These are phyloP conservation scores for Gila robusta DNA, from an alignment of 2,797 vertebrate genomes.

Conservation along the genomic window DNA sequence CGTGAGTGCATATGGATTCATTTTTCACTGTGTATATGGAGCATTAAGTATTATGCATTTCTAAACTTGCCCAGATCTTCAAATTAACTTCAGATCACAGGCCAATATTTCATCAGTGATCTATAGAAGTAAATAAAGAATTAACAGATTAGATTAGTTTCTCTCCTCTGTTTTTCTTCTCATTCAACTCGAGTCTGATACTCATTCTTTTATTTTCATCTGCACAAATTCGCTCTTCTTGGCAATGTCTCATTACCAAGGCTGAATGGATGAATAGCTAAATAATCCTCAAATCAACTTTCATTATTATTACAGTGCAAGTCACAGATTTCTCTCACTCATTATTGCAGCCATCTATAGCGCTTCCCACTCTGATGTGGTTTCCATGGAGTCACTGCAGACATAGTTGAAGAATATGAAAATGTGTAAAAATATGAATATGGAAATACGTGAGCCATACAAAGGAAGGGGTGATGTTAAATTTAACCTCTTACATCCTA, in stretches of 20 bases:
- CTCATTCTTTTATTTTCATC: conserved; percentile 5
- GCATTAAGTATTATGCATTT: neutral
- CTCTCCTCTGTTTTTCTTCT: neutral
- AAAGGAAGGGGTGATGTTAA: neutral
- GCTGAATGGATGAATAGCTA: conserved; percentile 35
- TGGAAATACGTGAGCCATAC: neutral
- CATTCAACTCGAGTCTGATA: conserved; percentile 1
- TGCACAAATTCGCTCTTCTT: neutral
- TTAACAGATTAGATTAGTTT: conserved; percentile 49
- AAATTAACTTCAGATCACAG: neutral
- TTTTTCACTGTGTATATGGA: neutral
- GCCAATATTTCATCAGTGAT: conserved; percentile 39
- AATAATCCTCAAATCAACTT: conserved; percentile 45
- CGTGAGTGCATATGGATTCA: neutral
- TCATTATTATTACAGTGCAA: conserved; percentile 26
- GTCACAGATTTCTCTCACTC: neutral
- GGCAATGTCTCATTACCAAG: conserved; percentile 19
- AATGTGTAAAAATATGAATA: conserved; percentile 16
- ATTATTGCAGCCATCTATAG: neutral
- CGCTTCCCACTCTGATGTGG: neutral
- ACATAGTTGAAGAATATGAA: conserved; percentile 10
- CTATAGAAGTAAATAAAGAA: conserved; percentile 52
- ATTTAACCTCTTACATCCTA: conserved; percentile 1
- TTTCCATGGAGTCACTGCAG: conserved; percentile 40
- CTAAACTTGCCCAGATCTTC: conserved; percentile 8